Evolutionary conservation across 2,797 vertebrate species (phyloP).

Genomic region (Sebastiscus tertius): DNA sequence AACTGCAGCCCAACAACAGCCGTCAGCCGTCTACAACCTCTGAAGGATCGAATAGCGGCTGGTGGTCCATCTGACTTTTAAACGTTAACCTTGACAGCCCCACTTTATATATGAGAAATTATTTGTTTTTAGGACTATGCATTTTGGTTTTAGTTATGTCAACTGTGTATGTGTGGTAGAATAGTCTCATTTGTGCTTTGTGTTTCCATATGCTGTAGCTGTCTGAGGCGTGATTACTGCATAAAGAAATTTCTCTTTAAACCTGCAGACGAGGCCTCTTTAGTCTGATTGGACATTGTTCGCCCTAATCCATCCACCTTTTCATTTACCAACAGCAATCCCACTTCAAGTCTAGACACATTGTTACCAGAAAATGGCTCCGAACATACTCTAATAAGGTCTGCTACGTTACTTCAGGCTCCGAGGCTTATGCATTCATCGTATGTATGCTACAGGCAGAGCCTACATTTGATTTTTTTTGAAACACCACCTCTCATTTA

Average conservation of each 20-base stretch:
- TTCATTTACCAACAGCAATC: conserved; percentile 57
- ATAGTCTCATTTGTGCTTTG: not conserved
- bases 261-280: conserved; percentile 41
- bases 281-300: conserved; percentile 70
- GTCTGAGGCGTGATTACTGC: conserved; percentile 30
- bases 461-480: conserved; percentile 21
- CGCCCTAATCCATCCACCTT: conserved; percentile 52
- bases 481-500: conserved; percentile 41
- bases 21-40: no score
- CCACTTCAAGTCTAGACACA: conserved; percentile 46
- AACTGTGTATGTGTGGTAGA: not conserved
- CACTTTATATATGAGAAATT: not conserved
- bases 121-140: not conserved
- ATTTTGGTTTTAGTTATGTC: not conserved
- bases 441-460: not conserved
- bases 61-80: no score
- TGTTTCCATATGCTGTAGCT: conserved; percentile 7
- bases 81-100: no score
- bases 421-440: not conserved
- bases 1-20: no score
- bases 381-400: conserved; percentile 38
- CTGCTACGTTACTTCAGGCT: conserved; percentile 30
- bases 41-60: no score
- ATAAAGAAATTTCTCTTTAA: conserved; percentile 31
- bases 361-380: conserved; percentile 54